Base-by-base conservation (phyloP, 2,888 invertebrate genomes). In the Autographa gamma region DNA sequence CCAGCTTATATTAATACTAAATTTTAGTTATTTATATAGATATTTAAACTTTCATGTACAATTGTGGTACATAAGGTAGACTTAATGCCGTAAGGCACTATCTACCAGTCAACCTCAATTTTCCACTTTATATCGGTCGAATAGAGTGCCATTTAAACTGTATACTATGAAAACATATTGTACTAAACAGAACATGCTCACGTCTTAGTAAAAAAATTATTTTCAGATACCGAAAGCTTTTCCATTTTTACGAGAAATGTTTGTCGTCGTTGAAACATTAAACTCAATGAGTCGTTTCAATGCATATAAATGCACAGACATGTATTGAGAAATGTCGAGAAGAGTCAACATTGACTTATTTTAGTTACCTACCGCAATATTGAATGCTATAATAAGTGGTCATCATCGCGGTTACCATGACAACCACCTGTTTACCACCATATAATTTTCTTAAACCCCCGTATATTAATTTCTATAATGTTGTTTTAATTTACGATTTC, bases 401-500 rank as follows among this genome's bases (percentile, higher is more conserved):
- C 71, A 77, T 38, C 71, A 71, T 25, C 54, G 18, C 52, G 54
- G 16, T 52, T 60, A 8, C 38, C 11, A 38, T 71, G 61, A 76
- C 69, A 66, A 25, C 71, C 54, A 69, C 43, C 68, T 66, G 32
- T 31, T 31, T 16, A 18, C 60, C 19, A 70, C 63, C 69, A 25
- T 79, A 60, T 69, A 14, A 84, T 80, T 80, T 80, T 72, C 69
- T 60, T 63, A 69, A 25, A 71, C 11, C 63, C 38, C 31, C 58
- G 48, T 70, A 70, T 63, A 74, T 60, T 73, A 43, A 48, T 32
- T 59, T 66, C 66, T 71, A 31, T 81, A 81, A 85, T 80, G 78
- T 71, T 48, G 71, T 71, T 81, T 83, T 81, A 85, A 82, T 87
- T 82, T 74, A 77, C 77, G 69, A 74, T 80, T 82, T 82, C 80